A percentile compares a stretch with the other conserved stretches of the same genome.
These are phyloP conservation scores for Dasypogon diadema DNA, from an alignment of 2,888 invertebrate genomes.

Conservation along the genomic window DNA sequence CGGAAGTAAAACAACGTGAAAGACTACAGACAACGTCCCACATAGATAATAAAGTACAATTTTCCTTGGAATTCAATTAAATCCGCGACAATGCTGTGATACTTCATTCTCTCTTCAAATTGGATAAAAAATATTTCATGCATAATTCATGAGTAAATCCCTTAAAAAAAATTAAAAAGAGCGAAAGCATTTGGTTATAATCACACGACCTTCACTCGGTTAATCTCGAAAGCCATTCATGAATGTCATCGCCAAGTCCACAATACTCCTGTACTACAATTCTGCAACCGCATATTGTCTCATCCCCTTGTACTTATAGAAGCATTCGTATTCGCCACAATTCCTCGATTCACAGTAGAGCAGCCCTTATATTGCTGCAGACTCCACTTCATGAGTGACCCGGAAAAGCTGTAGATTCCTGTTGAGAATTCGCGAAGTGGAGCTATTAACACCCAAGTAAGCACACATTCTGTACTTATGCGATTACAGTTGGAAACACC, in stretches of 20 bases:
- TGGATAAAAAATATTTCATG: constrained; percentile 20
- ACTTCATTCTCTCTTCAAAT: background rate
- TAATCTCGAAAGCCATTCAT: constrained; percentile 39
- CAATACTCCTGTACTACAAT: background rate
- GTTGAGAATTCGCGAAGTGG: constrained; percentile 19
- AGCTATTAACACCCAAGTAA: constrained; percentile 41
- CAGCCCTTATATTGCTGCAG: background rate
- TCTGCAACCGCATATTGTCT: no score
- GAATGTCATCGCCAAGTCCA: constrained; percentile 1
- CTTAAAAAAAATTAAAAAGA: constrained; percentile 31
- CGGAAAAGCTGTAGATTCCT: background rate
- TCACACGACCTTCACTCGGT: constrained; percentile 9
- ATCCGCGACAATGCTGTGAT: constrained; percentile 18
- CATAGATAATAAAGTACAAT: background rate
- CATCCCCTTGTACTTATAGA: no score
- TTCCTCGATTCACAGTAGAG: background rate
- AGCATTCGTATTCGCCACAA: no score
- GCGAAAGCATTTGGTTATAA: constrained; percentile 33
- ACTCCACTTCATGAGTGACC: constrained; percentile 1
- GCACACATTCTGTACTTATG: constrained; percentile 26
- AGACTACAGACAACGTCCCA: background rate
- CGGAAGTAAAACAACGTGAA: no score
- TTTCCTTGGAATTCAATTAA: constrained; percentile 36
- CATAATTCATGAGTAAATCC: constrained; percentile 40
- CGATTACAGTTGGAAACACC: constrained; percentile 38